Base-by-base conservation (phyloP, 2,113 vertebrate genomes). In the Crypturellus undulatus region DNA sequence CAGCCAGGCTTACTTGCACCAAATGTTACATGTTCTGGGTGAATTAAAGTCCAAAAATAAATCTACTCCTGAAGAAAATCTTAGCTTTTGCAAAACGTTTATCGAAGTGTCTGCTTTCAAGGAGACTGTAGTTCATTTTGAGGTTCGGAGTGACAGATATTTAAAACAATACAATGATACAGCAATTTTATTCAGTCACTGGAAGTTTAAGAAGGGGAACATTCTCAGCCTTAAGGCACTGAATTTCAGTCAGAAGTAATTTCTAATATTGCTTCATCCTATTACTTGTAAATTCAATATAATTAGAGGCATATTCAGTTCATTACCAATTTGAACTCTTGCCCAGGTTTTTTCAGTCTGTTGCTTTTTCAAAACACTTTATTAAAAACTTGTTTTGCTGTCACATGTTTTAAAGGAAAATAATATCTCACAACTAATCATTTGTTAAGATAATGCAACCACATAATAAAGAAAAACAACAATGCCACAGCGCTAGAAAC, bases 301-400 rank as follows among this genome's bases (percentile, higher is more conserved):
- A 98, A 98, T 98, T 98, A 98, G 95, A 98, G 93, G 95, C 90
- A 96, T 97, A 97, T 91, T 96, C 93, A 94, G 96, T 97, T 98
- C 96, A 98, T 98, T 97, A 97, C 94, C 93, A 97, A 62, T 71
- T 96, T 97, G 97, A 98, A 93, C 94, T 95, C 93, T 95, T 95
- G 95, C 96, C 96, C 95, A 82, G 81, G 49, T 64, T 90, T 96
- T 91, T 95, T 94, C 89, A 96, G 88, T 90, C 92, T 96, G 77
- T 94, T 97, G 93, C 86, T 94, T 97, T 97, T 96, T 95, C 93
- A 96, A 97, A 98, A 96, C 94, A 96, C 87, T 98, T 98, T 97
- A 97, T 97, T 98, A 97, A 97, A 97, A 97, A 97, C 91, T 95
- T 97, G 94, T 88, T 96, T 97, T 96, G 86, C 77, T 96, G 93